Percentiles rank a stretch among this genome's conserved stretches.
Conservation (phyloP, 1,140 invertebrate species). For the Ptiloglossa arizonensis region DNA sequence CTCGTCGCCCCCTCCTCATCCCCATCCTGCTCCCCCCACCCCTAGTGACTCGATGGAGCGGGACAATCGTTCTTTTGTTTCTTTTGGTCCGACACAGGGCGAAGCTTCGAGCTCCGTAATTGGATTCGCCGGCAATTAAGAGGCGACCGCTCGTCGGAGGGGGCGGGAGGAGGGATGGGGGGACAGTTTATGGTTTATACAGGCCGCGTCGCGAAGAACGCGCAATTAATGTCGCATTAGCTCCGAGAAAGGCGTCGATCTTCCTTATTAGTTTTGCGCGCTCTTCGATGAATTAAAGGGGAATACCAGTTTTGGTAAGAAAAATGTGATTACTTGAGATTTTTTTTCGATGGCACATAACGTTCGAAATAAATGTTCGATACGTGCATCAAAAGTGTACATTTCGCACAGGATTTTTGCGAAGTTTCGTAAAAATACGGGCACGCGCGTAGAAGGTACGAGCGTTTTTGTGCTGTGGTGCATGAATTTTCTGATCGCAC, state of each 20-base stretch:
- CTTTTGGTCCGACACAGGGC: not conserved
- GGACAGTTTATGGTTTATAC: constrained; percentile 28
- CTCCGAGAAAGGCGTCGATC: not conserved
- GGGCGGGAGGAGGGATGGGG: no score
- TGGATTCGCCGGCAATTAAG: constrained; percentile 39
- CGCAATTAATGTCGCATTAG: constrained; percentile 38
- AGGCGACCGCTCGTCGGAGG: not conserved
- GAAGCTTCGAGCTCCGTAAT: constrained; percentile 16
- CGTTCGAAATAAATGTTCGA: no score
- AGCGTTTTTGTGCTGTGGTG: no score
- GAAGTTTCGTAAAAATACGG: no score
- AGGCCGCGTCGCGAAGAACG: constrained; percentile 4
- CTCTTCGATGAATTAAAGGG: not conserved
- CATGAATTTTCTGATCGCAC: no score
- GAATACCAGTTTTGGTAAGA: no score
- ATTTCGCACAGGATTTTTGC: no score
- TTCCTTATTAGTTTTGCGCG: not conserved
- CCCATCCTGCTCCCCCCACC: not conserved
- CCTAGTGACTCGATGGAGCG: not conserved
- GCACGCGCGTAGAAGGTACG: no score
- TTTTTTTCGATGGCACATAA: no score
- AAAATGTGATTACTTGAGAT: no score
- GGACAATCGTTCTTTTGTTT: not conserved
- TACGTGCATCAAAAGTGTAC: no score
- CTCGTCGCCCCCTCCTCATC: not conserved